Percentiles rank a stretch among this genome's conserved stretches.
Evolutionary conservation across 2,888 invertebrate species (phyloP).

Genomic region (Morpho achilles): DNA sequence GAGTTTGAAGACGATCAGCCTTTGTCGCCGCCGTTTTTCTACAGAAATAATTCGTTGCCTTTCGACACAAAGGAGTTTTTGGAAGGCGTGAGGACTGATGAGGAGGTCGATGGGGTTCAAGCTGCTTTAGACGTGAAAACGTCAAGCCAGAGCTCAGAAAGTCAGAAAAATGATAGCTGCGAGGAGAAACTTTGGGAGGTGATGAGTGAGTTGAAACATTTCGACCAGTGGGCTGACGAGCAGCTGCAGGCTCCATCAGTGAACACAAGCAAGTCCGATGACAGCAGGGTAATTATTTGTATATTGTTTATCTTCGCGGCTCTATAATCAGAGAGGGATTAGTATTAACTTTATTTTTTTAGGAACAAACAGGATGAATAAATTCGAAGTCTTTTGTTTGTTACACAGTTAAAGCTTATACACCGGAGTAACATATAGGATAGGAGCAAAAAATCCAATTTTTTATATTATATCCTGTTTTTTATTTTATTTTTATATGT

Average conservation of each 20-base stretch:
- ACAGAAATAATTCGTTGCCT: slow-evolving; percentile 58
- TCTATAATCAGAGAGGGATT: too few relatives aligned
- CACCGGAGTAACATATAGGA: too few relatives aligned
- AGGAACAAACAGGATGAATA: too few relatives aligned
- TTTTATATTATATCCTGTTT: too few relatives aligned
- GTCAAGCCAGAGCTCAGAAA: slow-evolving; percentile 47
- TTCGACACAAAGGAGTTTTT: slow-evolving; percentile 51
- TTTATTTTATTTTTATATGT: too few relatives aligned
- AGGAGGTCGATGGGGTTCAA: slow-evolving; percentile 48
- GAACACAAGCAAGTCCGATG: slow-evolving; percentile 55
- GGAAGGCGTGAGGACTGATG: slow-evolving; percentile 39
- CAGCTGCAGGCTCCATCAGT: slow-evolving; percentile 51
- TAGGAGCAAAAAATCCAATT: too few relatives aligned
- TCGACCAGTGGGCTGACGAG: slow-evolving; percentile 69
- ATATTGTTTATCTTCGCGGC: too few relatives aligned
- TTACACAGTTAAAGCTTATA: too few relatives aligned
- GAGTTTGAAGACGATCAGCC: slow-evolving; percentile 44
- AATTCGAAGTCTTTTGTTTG: too few relatives aligned
- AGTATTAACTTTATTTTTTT: too few relatives aligned
- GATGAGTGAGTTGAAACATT: slow-evolving; percentile 62
- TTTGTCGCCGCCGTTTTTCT: slow-evolving; percentile 53
- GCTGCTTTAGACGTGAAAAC: slow-evolving; percentile 36
- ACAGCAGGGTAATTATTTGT: slow-evolving; percentile 50
- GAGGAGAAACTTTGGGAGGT: slow-evolving; percentile 64
- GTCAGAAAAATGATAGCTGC: slow-evolving; percentile 39